Conservation (phyloP, 2,113 vertebrate genomes). For the Coturnix japonica region DNA sequence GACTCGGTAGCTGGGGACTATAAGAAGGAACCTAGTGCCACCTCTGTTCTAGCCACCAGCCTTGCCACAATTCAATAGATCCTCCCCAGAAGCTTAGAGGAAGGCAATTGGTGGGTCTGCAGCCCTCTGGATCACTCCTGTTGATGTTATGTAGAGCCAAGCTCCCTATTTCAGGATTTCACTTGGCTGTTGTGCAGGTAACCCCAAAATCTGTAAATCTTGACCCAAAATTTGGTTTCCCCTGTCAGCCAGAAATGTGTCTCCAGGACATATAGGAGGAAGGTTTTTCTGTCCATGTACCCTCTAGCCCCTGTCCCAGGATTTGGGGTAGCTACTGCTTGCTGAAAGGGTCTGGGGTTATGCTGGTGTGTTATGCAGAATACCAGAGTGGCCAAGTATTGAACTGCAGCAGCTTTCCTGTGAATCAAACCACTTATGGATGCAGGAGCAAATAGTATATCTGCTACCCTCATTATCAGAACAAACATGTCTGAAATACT, state of each 20-base stretch:
- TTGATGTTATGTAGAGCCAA: fast-evolving
- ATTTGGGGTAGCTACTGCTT: fast-evolving
- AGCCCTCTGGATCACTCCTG: not conserved
- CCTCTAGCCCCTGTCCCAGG: not conserved
- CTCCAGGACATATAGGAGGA: not conserved
- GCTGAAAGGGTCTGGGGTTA: not conserved
- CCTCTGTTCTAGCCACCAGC: not conserved
- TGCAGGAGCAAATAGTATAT: not conserved
- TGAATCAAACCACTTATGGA: not conserved
- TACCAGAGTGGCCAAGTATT: not conserved
- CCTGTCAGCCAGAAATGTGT: not conserved
- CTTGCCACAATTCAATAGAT: not conserved
- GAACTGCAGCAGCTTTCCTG: not conserved
- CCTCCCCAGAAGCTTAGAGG: not conserved
- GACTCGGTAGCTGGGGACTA: not conserved
- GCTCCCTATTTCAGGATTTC: not conserved
- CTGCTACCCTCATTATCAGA: not conserved
- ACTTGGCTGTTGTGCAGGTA: not conserved
- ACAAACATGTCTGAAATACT: not conserved
- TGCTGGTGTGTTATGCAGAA: fast-evolving
- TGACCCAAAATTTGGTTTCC: not conserved
- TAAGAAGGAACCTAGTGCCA: not conserved
- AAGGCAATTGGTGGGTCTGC: not conserved
- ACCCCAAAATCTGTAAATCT: not conserved
- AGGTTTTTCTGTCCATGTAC: not conserved